Conservation (phyloP, 2,113 vertebrate species). For the Corvus moneduloides region DNA sequence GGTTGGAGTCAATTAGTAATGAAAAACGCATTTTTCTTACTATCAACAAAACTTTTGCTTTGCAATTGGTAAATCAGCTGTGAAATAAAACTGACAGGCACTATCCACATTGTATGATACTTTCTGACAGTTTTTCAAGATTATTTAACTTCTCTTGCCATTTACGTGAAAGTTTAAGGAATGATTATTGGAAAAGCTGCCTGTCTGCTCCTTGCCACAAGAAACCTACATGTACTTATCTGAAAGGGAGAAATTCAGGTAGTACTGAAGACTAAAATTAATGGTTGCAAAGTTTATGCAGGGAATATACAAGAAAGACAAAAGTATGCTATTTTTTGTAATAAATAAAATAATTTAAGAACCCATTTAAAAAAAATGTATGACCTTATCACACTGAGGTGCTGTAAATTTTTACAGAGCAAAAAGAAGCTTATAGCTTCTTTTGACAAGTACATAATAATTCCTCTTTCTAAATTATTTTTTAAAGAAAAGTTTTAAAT, state of each 20-base stretch:
- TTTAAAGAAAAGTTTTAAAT: neutral
- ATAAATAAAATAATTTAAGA: neutral
- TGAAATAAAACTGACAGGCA: conserved; percentile 24
- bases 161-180: conserved; percentile 6
- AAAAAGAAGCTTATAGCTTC: neutral
- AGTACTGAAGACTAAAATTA: neutral
- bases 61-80: neutral
- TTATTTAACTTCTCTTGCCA: neutral
- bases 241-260: neutral
- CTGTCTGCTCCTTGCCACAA: neutral
- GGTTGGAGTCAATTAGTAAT: neutral
- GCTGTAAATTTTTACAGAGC: neutral
- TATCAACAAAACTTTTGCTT: neutral
- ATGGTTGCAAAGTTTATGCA: neutral
- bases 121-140: conserved; percentile 36
- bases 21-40: neutral
- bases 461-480: neutral
- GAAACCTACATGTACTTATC: neutral
- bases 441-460: neutral
- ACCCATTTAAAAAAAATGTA: neutral
- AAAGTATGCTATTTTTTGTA: neutral
- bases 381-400: neutral
- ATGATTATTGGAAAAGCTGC: neutral
- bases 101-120: neutral
- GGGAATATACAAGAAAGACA: neutral